A percentile compares a stretch with the other conserved stretches of the same genome.
Evolutionary conservation across 2,797 vertebrate genomes (phyloP).

Genomic region (Eospalax fontanierii): DNA sequence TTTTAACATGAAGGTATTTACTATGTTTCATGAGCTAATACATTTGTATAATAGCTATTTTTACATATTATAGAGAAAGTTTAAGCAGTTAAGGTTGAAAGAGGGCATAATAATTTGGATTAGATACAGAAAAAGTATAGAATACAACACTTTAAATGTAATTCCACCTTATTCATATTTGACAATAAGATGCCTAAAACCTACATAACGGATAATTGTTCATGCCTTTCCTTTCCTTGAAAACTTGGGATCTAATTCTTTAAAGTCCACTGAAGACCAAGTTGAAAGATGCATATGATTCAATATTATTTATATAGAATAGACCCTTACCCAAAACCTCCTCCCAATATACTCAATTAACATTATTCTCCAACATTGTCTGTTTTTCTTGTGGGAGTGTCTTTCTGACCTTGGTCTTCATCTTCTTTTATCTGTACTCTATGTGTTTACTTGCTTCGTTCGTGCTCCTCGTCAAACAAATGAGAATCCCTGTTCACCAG

Average conservation of each 20-base stretch:
- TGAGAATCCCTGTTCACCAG: not conserved
- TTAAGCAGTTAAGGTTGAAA: constrained; percentile 12
- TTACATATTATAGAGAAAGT: not conserved
- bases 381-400: not conserved
- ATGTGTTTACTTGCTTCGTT: not conserved
- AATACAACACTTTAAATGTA: not conserved
- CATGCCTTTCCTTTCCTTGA: not conserved
- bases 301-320: not conserved
- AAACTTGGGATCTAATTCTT: not conserved
- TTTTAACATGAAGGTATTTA: not conserved
- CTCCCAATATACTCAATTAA: not conserved
- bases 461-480: not conserved
- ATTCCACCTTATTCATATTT: not conserved
- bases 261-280: not conserved
- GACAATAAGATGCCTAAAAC: not conserved
- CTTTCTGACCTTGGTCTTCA: not conserved
- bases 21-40: not conserved
- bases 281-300: not conserved
- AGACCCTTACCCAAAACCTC: not conserved
- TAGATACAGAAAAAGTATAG: not conserved
- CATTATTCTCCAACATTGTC: not conserved
- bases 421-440: not conserved
- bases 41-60: not conserved
- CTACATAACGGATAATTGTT: not conserved
- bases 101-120: not conserved